Conservation (phyloP, 37 sponge, comb jelly and placozoan species). For the Geodia barretti region DNA sequence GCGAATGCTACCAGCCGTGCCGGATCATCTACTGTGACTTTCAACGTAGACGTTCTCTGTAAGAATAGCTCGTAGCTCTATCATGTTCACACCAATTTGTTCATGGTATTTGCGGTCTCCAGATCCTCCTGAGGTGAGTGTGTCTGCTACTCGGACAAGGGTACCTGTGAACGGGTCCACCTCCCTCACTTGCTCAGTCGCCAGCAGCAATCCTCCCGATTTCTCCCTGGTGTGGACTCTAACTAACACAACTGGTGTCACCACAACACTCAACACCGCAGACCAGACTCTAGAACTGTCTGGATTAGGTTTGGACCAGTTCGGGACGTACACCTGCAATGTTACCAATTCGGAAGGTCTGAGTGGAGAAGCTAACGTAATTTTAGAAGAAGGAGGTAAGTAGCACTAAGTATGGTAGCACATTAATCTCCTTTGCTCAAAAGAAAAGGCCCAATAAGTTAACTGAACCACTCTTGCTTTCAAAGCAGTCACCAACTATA, state of each 20-base stretch:
- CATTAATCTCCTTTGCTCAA: too few relatives aligned
- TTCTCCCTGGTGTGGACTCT: slow-evolving; percentile 15
- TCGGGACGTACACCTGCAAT: slow-evolving; percentile 35
- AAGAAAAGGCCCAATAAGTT: too few relatives aligned
- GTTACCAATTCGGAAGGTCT: slow-evolving; percentile 12
- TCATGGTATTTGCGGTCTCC: background rate
- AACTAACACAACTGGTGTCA: background rate
- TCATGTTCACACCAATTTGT: too few relatives aligned
- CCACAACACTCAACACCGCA: background rate
- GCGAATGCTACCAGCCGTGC: slow-evolving; percentile 23
- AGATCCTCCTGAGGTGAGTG: slow-evolving; percentile 20
- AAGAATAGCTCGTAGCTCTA: background rate
- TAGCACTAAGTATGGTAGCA: too few relatives aligned
- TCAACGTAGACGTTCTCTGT: slow-evolving; percentile 19
- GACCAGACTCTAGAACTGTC: background rate
- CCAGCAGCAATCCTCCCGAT: background rate
- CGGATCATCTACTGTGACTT: background rate
- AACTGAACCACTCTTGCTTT: too few relatives aligned
- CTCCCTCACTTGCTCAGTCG: slow-evolving; percentile 18
- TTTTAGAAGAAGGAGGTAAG: background rate
- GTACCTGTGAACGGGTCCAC: background rate
- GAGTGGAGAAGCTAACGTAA: background rate
- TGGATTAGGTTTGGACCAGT: background rate
- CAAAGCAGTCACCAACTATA: too few relatives aligned
- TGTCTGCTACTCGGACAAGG: slow-evolving; percentile 9